phyloP scores from a whole-genome alignment of 2,113 vertebrate genomes.

The Scartelaos histophorus region DNA sequence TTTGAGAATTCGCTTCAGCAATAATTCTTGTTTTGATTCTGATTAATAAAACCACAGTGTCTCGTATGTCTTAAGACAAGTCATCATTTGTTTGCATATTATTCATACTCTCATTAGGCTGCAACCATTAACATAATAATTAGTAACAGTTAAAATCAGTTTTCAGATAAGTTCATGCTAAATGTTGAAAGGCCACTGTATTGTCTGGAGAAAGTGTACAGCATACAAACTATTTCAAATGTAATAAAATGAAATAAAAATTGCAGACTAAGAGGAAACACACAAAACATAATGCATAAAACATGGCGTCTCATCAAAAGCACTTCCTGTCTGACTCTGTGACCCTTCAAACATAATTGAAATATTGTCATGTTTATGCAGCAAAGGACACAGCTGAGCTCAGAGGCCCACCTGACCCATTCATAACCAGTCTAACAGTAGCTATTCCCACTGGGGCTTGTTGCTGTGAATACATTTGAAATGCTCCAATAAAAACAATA shows the following conservation, averaged over 20 bases:
- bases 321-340: neutral
- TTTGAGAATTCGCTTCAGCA: too few relatives aligned
- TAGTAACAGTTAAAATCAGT: too few relatives aligned
- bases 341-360: neutral
- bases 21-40: too few relatives aligned
- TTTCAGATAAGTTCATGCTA: too few relatives aligned
- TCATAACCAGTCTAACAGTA: neutral
- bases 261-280: neutral
- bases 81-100: too few relatives aligned
- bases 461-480: slow-evolving; percentile 7
- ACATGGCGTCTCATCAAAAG: neutral
- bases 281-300: neutral
- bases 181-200: too few relatives aligned
- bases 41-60: too few relatives aligned
- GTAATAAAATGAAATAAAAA: neutral
- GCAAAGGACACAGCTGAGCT: neutral
- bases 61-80: too few relatives aligned
- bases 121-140: too few relatives aligned
- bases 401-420: neutral
- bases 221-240: neutral
- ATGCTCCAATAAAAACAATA: slow-evolving; percentile 11
- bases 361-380: neutral
- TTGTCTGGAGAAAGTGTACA: too few relatives aligned
- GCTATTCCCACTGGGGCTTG: neutral
- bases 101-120: too few relatives aligned